Evolutionary conservation across 2,888 invertebrate species (phyloP), one percentile per base, ranked within the genome.

Genomic region (Crossocerus cetratus): DNA sequence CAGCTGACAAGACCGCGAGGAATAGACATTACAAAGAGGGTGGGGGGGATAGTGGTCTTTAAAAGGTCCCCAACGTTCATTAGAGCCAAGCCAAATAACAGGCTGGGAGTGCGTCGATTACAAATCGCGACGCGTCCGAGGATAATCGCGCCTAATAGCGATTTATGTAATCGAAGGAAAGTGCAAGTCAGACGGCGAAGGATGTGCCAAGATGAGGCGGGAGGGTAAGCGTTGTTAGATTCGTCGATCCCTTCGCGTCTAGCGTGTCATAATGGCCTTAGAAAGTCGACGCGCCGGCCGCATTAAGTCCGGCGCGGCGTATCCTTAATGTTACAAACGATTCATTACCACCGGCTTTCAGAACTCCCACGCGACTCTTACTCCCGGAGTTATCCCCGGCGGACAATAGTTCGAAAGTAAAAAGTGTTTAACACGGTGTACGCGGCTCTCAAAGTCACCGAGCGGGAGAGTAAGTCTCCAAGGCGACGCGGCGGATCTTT

Each of bases 401-500:
- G n/a, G 18, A 55, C 3, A 55, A 55, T 22, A 55, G 4, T 55
- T 55, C 22, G 55, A 55, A 18, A 14, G 20, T 22, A 55, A 55
- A 55, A 55, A 55, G 20, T 20, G 5, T 21, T 55, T 55, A 14
- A 21, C 55, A 5, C 49, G 11, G 22, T 5, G 20, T 18, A 55
- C 5, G 18, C 22, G 20, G 70, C 67, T 60, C 53, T 67, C 44
- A 49, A 54, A 72, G 69, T 71, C 57, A 55, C 22, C 49, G 63
- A 78, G 64, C 72, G 69, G 72, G 69, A n/a, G 67, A 78, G 73
- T 78, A 61, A 74, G n/a, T 74, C 71, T 61, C 77, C 82, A 84
- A 86, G 84, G 84, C 74, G 64, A 83, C 64, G 72, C 75, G 76
- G 76, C 73, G 78, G 76, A 76, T 78, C 81, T 83, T 78, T 76